phyloP scores from a whole-genome alignment of 2,113 vertebrate genomes.

The Cavia aperea region DNA sequence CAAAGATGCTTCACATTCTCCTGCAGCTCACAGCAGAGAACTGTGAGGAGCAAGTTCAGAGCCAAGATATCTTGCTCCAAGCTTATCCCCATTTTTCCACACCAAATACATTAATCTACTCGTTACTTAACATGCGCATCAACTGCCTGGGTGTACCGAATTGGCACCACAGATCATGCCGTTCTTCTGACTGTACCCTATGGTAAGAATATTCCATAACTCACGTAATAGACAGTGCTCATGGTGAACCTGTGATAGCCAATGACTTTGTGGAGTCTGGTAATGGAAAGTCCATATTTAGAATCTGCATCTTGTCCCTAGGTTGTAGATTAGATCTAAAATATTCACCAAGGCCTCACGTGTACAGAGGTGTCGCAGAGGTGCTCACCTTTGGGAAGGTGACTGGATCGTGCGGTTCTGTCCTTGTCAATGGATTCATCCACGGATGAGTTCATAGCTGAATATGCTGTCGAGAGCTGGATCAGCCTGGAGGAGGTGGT shows the following conservation, averaged over 20 bases:
- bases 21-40: neutral
- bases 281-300: rapidly evolving
- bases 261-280: neutral
- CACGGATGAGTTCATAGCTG: too few relatives aligned
- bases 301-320: neutral
- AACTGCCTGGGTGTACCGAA: neutral
- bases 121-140: neutral
- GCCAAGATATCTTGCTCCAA: rapidly evolving
- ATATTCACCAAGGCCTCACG: neutral
- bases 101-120: neutral
- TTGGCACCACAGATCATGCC: neutral
- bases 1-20: neutral
- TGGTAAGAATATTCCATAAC: rapidly evolving
- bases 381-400: neutral
- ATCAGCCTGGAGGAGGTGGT: neutral
- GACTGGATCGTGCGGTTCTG: neutral
- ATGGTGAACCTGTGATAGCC: rapidly evolving
- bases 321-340: neutral
- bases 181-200: neutral
- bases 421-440: too few relatives aligned
- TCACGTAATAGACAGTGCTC: neutral
- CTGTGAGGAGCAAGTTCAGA: neutral
- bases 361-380: neutral
- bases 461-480: neutral
- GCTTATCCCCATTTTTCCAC: neutral